A percentile compares a stretch with the other conserved stretches of the same genome.
Evolutionary conservation across 2,888 invertebrate species (phyloP).

Genomic region (Diarsia mendica): DNA sequence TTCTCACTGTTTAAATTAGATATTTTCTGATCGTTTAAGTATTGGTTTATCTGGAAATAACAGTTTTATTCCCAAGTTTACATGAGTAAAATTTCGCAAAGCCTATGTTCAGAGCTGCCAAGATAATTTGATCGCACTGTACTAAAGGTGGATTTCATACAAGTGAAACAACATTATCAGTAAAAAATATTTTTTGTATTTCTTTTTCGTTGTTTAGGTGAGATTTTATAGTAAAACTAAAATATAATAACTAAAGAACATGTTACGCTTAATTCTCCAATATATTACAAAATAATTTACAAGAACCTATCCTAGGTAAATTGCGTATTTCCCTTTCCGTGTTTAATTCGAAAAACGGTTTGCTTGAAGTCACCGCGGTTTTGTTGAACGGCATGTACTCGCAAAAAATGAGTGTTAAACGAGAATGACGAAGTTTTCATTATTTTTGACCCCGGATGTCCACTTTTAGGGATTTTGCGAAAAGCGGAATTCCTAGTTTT

Average conservation of each 20-base stretch:
- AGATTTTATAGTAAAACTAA: constrained; percentile 78
- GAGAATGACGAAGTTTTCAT: too few relatives aligned
- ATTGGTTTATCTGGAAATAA: too few relatives aligned
- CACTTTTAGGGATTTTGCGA: not conserved
- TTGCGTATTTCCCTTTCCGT: not conserved
- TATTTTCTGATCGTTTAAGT: too few relatives aligned
- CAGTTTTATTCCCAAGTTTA: too few relatives aligned
- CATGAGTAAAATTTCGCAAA: too few relatives aligned
- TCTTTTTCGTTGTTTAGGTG: constrained; percentile 77
- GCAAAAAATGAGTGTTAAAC: too few relatives aligned
- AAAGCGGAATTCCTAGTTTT: not conserved
- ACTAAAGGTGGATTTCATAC: constrained; percentile 28
- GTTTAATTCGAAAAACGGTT: not conserved
- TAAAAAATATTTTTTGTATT: constrained; percentile 76
- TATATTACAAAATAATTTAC: constrained; percentile 87
- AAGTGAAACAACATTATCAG: constrained; percentile 71
- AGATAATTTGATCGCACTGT: too few relatives aligned
- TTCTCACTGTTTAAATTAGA: too few relatives aligned
- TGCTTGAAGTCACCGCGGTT: not conserved
- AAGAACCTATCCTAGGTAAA: constrained; percentile 68
- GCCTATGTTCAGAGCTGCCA: too few relatives aligned
- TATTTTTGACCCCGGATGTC: too few relatives aligned
- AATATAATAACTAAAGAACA: constrained; percentile 67
- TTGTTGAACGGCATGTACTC: too few relatives aligned
- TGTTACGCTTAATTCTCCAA: constrained; percentile 72